Conservation (phyloP, 2,888 invertebrate genomes). For the Ennomos erosarius region DNA sequence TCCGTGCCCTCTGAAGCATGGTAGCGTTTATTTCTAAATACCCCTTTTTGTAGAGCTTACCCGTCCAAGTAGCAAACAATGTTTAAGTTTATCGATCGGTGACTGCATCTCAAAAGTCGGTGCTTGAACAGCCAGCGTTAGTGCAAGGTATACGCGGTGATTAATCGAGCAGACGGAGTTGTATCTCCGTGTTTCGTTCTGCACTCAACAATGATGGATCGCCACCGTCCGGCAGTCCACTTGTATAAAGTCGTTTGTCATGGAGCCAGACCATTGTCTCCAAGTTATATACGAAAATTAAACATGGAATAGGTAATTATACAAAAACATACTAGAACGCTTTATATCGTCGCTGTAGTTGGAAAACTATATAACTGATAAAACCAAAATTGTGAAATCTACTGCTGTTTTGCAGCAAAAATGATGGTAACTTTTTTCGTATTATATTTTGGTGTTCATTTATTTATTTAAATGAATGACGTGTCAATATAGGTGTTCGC, state of each 20-base stretch:
- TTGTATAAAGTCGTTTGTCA: conserved; percentile 65
- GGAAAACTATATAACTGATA: too few species aligned
- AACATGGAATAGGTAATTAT: background rate
- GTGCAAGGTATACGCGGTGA: conserved; percentile 62
- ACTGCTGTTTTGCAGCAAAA: too few species aligned
- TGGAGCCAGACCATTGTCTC: conserved; percentile 22
- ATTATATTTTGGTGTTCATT: too few species aligned
- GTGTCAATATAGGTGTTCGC: too few species aligned
- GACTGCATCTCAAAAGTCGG: background rate
- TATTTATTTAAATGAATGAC: too few species aligned
- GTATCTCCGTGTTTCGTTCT: conserved; percentile 71
- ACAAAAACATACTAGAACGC: too few species aligned
- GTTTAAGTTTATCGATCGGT: background rate
- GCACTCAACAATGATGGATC: conserved; percentile 74
- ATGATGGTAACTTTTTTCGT: too few species aligned
- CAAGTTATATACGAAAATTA: conserved; percentile 7
- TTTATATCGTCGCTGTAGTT: too few species aligned
- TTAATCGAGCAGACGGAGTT: conserved; percentile 71
- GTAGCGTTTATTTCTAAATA: too few species aligned
- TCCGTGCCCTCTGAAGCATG: too few species aligned
- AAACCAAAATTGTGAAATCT: too few species aligned
- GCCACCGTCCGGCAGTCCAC: conserved; percentile 51
- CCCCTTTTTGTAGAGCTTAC: too few species aligned
- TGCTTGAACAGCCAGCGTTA: conserved; percentile 49
- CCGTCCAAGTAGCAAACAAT: background rate